Evolutionary conservation across 1,140 invertebrate genomes (phyloP), one percentile per base, ranked within the genome.

Genomic region (Pseudomyrmex flavicornis): DNA sequence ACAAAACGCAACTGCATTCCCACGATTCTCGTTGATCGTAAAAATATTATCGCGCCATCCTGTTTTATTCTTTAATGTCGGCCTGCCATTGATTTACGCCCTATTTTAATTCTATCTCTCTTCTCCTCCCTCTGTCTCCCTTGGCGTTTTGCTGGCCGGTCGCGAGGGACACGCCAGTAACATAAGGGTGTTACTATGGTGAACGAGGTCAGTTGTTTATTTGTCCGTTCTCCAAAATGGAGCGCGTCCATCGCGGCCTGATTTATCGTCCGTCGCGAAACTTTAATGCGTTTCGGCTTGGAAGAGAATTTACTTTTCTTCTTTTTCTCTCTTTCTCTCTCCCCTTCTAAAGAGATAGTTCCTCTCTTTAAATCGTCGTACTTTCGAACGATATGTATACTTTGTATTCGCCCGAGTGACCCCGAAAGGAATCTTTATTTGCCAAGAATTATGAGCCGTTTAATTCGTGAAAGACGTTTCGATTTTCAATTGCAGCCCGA

Each of bases 191-290:
- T 87, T 87, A 87, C 85, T 82, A 82, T 79, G 83, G 85, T 85
- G 85, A 89, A 90, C 83, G 83, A 84, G 83, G 88, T 89, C 84
- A 89, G 77, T 88, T 85, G 88, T 88, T 90, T 88, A 88, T 88
- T 90, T 83, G 87, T 75, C 85, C 76, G 54, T 83, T 69, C 35
- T 35, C 65, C 68, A 79, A 89, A 89, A 83, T 76, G 85, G 83
- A 82, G 73, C 65, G 85, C 80, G 66, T 86, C 69, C 62, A 77
- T 65, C 74, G 74, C 70, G 54, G 79, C 9, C 82, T 88, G 88
- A 89, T 89, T 89, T 88, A 89, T 88, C 59, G 56, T 61, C 58
- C 70, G 74, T 72, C 50, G 46, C 46, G 59, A 85, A 87, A 87
- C 83, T 85, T 85, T 82, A 85, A 85, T 82, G 83, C 68, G 74